Conservation (phyloP, 2,888 invertebrate genomes). For the Pycnomerus fuliginosus region DNA sequence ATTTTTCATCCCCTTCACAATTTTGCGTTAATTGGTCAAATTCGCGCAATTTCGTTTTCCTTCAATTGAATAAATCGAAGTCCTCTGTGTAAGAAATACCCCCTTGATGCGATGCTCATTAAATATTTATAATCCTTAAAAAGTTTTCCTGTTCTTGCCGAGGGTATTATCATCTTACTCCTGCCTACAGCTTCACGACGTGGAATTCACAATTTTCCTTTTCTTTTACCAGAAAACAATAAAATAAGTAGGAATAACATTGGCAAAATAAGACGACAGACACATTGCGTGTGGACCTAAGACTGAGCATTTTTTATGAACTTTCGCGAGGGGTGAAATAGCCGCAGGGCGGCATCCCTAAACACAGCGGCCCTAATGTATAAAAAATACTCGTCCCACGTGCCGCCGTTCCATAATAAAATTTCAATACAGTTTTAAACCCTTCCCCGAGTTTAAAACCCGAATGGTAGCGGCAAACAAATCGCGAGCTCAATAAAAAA, state of each 20-base stretch:
- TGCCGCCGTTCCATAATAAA: slow-evolving; percentile 27
- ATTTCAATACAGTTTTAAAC: slow-evolving; percentile 19
- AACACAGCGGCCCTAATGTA: slow-evolving; percentile 20
- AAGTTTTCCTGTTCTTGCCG: slow-evolving; percentile 27
- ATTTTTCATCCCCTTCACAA: too few relatives aligned
- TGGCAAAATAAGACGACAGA: slow-evolving; percentile 6
- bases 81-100: too few relatives aligned
- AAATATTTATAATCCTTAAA: slow-evolving; percentile 36
- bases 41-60: too few relatives aligned
- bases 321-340: slow-evolving; percentile 36
- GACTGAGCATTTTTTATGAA: slow-evolving; percentile 31
- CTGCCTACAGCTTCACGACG: slow-evolving; percentile 55
- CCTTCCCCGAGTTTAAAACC: slow-evolving; percentile 6
- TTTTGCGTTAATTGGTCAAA: too few relatives aligned
- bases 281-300: slow-evolving; percentile 59
- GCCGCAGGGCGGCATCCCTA: slow-evolving; percentile 33
- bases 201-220: too few relatives aligned
- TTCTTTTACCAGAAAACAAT: slow-evolving; percentile 69
- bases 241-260: slow-evolving; percentile 55
- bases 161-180: slow-evolving; percentile 26
- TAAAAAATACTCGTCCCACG: slow-evolving; percentile 30
- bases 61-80: slow-evolving; percentile 21
- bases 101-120: slow-evolving; percentile 32
- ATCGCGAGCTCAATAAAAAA: slow-evolving; percentile 4
- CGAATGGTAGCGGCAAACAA: slow-evolving; percentile 15